phyloP scores from a whole-genome alignment of 2,888 invertebrate genomes.

The Drosophila mimetica region DNA sequence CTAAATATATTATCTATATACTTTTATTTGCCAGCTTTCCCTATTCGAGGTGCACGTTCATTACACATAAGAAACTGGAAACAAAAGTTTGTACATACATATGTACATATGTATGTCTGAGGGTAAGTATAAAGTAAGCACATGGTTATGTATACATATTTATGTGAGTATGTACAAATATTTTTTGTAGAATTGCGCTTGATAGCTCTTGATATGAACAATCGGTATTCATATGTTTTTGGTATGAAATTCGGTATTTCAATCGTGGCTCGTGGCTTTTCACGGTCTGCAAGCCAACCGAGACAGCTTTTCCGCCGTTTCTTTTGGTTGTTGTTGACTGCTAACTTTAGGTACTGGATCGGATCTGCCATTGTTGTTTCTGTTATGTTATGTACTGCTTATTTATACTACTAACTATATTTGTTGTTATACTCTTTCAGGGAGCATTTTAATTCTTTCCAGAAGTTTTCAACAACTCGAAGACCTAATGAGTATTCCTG shows the following conservation, averaged over 20 bases:
- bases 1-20: not conserved
- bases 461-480: not conserved
- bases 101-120: not conserved
- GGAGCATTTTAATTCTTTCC: not conserved
- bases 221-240: slow-evolving; percentile 79
- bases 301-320: slow-evolving; percentile 78
- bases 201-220: slow-evolving; percentile 49
- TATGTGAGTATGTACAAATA: not conserved
- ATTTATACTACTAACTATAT: slow-evolving; percentile 33
- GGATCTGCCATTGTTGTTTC: slow-evolving; percentile 33
- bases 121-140: not conserved
- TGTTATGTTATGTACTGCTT: slow-evolving; percentile 44
- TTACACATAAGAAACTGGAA: slow-evolving; percentile 2
- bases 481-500: not conserved
- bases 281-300: slow-evolving; percentile 83
- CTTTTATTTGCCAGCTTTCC: not conserved
- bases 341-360: slow-evolving; percentile 60
- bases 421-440: slow-evolving; percentile 20
- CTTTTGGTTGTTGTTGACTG: slow-evolving; percentile 65
- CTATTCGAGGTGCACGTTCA: too few relatives aligned
- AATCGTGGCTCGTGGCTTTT: slow-evolving; percentile 84
- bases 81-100: not conserved
- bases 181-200: slow-evolving; percentile 33
- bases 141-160: not conserved
- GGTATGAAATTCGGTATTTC: slow-evolving; percentile 81